Conservation (phyloP, 2,113 vertebrate genomes). For the Apeltes quadracus region DNA sequence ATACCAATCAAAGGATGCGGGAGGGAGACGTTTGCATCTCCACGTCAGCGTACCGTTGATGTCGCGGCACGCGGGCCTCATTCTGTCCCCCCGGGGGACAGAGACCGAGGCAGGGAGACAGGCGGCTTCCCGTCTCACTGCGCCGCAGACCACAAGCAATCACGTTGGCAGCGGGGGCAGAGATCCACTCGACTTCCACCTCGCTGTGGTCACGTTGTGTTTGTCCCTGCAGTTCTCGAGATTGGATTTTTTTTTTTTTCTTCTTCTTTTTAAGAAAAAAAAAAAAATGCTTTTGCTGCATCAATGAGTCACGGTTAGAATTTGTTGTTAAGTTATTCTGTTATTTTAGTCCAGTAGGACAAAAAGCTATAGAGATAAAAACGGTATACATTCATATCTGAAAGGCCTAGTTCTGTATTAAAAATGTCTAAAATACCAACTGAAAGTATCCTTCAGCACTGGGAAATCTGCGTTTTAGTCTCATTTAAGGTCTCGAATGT, state of each 20-base stretch:
- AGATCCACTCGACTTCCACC: conserved; percentile 9
- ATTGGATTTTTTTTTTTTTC: no score
- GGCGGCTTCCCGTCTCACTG: no score
- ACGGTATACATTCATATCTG: background rate
- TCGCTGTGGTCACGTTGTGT: background rate
- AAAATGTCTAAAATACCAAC: no score
- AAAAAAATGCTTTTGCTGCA: background rate
- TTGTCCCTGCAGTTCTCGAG: background rate
- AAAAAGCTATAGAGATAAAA: background rate
- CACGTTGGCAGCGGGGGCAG: conserved; percentile 22
- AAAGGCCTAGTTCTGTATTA: background rate
- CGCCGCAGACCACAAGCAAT: background rate
- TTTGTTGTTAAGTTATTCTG: background rate
- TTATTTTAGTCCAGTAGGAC: background rate
- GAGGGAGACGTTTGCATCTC: no score
- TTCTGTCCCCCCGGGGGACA: no score
- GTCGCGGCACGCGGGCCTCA: no score
- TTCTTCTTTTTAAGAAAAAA: background rate
- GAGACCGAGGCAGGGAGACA: no score
- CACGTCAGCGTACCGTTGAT: no score
- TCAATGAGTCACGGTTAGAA: no score
- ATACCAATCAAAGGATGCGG: background rate
- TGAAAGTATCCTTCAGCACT: no score
- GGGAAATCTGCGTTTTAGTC: no score
- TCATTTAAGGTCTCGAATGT: no score